phyloP scores from a whole-genome alignment of 1,140 invertebrate species.

The Heliconius hewitsoni region DNA sequence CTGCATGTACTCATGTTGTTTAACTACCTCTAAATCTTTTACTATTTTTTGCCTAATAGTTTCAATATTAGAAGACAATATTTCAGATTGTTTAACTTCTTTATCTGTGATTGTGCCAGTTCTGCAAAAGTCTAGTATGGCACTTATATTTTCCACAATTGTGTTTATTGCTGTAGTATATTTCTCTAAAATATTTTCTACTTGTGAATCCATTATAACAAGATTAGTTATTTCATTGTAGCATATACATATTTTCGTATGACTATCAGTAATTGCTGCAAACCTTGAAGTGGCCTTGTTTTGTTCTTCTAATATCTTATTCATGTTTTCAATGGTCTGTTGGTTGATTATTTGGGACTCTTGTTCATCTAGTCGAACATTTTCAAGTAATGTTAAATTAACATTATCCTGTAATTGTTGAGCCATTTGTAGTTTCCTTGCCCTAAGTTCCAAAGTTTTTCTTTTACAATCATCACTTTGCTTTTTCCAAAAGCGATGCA shows the following conservation, averaged over 20 bases:
- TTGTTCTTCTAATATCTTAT: slow-evolving; percentile 74
- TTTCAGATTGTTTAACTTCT: slow-evolving; percentile 75
- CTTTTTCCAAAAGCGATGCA: slow-evolving; percentile 64
- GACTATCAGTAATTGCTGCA: slow-evolving; percentile 66
- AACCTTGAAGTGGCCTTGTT: slow-evolving; percentile 69
- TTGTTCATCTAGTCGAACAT: slow-evolving; percentile 66
- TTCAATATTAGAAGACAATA: slow-evolving; percentile 70
- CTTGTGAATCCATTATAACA: slow-evolving; percentile 53
- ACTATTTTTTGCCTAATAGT: slow-evolving; percentile 60
- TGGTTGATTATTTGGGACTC: slow-evolving; percentile 63
- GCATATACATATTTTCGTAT: slow-evolving; percentile 66
- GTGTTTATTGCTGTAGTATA: slow-evolving; percentile 56
- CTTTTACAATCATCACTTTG: slow-evolving; percentile 70
- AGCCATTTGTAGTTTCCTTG: slow-evolving; percentile 68
- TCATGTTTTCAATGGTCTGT: slow-evolving; percentile 74
- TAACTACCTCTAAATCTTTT: slow-evolving; percentile 51
- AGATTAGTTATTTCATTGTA: slow-evolving; percentile 71
- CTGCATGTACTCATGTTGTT: slow-evolving; percentile 54
- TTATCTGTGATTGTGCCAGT: slow-evolving; percentile 73
- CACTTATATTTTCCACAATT: slow-evolving; percentile 73
- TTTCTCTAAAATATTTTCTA: slow-evolving; percentile 61
- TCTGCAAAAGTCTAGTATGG: slow-evolving; percentile 81
- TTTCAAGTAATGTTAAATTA: slow-evolving; percentile 65
- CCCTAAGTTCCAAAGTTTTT: slow-evolving; percentile 57
- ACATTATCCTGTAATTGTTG: slow-evolving; percentile 72